A percentile compares a stretch with the other conserved stretches of the same genome.
Conservation (phyloP, 1,140 invertebrate genomes). For the Leptinotarsa defecta region DNA sequence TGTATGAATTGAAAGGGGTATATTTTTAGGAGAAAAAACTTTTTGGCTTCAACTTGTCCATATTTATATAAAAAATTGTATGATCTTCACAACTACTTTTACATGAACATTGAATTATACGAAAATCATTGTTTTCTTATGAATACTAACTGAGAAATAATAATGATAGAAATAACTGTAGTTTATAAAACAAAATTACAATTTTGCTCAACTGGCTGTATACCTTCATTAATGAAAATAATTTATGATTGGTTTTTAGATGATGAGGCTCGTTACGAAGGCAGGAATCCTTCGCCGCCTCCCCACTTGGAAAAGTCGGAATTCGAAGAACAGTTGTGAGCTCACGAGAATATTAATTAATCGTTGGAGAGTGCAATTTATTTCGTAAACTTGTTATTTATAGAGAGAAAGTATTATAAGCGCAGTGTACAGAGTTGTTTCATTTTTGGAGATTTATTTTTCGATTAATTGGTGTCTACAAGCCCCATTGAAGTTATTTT, state of each 20-base stretch:
- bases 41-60: too few relatives aligned
- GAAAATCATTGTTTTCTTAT: too few relatives aligned
- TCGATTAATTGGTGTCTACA: constrained; percentile 36
- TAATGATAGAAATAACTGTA: too few relatives aligned
- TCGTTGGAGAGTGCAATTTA: constrained; percentile 40
- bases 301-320: constrained; percentile 45
- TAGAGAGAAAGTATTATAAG: constrained; percentile 29
- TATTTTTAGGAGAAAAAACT: too few relatives aligned
- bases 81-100: too few relatives aligned
- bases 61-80: too few relatives aligned
- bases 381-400: constrained; percentile 34
- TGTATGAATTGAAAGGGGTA: too few relatives aligned
- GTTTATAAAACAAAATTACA: too few relatives aligned
- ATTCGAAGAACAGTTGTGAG: constrained; percentile 29
- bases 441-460: constrained; percentile 49
- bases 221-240: not conserved
- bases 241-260: constrained; percentile 44
- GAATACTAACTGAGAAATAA: too few relatives aligned
- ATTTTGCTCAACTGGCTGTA: too few relatives aligned
- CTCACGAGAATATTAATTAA: constrained; percentile 33
- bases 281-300: constrained; percentile 55
- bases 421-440: constrained; percentile 39
- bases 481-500: constrained; percentile 33
- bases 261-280: constrained; percentile 54
- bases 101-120: too few relatives aligned